Evolutionary conservation across 2,113 vertebrate species (phyloP).

Genomic region (Trogon melanurus): DNA sequence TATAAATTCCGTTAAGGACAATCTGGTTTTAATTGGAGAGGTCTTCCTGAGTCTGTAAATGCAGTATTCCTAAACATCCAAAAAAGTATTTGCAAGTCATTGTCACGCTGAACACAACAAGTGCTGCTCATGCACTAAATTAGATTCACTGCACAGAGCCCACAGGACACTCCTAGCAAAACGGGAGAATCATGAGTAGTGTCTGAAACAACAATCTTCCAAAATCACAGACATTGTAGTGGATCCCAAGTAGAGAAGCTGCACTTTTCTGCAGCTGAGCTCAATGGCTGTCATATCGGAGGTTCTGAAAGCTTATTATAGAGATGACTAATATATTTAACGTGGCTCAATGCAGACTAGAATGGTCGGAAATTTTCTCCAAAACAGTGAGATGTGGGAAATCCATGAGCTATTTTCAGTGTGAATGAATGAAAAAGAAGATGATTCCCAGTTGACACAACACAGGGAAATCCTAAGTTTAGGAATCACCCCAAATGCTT

Average conservation of each 20-base stretch:
- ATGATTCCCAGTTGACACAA: neutral
- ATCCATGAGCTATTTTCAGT: neutral
- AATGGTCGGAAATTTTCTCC: neutral
- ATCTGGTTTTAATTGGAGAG: constrained; percentile 34
- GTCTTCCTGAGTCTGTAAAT: neutral
- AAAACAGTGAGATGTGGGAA: neutral
- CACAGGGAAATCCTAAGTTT: neutral
- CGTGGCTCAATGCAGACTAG: neutral
- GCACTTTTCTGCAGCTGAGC: neutral
- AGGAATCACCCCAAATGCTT: neutral
- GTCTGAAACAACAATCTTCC: neutral
- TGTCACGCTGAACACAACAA: neutral
- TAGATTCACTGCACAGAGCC: neutral
- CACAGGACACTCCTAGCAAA: neutral
- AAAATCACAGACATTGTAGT: neutral
- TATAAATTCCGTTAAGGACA: constrained; percentile 33
- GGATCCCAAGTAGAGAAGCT: neutral
- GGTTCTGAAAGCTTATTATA: neutral
- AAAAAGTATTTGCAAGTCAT: neutral
- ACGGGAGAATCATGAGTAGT: neutral
- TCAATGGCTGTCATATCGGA: neutral
- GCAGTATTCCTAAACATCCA: neutral
- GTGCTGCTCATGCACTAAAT: constrained; percentile 19
- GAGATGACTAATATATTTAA: neutral
- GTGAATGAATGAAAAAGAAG: neutral